phyloP scores from a whole-genome alignment of 1,140 invertebrate species.

The Bombus ignitus region DNA sequence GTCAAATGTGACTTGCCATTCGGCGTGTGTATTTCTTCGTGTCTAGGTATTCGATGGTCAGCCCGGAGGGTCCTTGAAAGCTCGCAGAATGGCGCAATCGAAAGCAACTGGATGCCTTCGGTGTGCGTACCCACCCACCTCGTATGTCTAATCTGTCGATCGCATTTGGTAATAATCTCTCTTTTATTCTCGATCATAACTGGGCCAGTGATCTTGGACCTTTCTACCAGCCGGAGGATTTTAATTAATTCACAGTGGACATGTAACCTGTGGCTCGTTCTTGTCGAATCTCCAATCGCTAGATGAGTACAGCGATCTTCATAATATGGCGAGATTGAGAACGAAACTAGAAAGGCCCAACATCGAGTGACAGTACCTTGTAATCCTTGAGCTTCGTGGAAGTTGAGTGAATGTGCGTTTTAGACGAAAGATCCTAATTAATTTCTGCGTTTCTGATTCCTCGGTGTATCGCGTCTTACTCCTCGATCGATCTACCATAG shows the following conservation, averaged over 20 bases:
- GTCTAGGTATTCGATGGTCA: conserved; percentile 27
- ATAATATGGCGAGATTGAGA: not conserved
- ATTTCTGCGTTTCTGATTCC: no score
- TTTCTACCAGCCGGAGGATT: conserved; percentile 29
- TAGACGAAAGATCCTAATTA: no score
- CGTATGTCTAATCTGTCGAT: conserved; percentile 52
- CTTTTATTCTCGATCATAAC: conserved; percentile 41
- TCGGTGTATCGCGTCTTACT: no score
- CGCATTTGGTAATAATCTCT: conserved; percentile 57
- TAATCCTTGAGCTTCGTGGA: no score
- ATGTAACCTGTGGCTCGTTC: not conserved
- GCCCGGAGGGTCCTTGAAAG: conserved; percentile 52
- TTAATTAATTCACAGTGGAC: conserved; percentile 19
- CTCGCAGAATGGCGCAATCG: conserved; percentile 40
- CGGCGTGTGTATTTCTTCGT: not conserved
- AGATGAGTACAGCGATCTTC: not conserved
- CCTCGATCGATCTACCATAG: no score
- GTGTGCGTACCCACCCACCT: conserved; percentile 34
- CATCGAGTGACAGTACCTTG: no score
- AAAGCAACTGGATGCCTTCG: conserved; percentile 25
- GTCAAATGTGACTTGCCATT: conserved; percentile 33
- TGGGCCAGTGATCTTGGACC: conserved; percentile 19
- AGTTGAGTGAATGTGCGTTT: no score
- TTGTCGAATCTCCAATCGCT: not conserved
- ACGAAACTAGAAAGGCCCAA: no score